Base-by-base conservation (phyloP, 2,888 invertebrate genomes). In the Noctua comes region DNA sequence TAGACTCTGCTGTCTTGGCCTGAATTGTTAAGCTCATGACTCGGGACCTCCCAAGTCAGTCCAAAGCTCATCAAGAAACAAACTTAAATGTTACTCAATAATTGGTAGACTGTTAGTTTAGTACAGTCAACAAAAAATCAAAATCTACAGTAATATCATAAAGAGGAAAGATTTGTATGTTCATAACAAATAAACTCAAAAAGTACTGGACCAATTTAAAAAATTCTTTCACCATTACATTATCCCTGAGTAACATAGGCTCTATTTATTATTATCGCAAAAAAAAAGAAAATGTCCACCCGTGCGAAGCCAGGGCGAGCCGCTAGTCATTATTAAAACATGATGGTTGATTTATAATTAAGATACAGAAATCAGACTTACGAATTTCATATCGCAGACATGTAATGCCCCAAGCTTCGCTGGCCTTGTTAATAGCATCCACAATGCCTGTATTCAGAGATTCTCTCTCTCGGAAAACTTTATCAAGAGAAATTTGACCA, bases 361-460 rank as follows among this genome's bases (percentile, higher is more conserved):
- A 46, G n/a, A 46, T 31, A 8, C 24, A 43, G 57, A 11, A 57
- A 64, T 68, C 64, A 40, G 1, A 94, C 96, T 96, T 92, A 97
- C 97, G 95, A 76, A 97, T 97, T 89, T 97, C 97, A 90, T 97
- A 98, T 97, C 99, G 97, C 83, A 99, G 97, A 93, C 99, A 99
- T 7, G 98, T 98, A 81, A 99, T 99, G 65, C 99, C 99, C 99
- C 99, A 99, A 0, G 99, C 99, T 94, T 98, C 99, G 89, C 99
- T 99, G 2, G 99, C 99, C 95, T 99, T 99, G 94, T 99, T 99
- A 80, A 99, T 99, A 2, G 99, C 98, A 87, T 99, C 98, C 5
- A 99, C 99, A 89, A 99, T 99, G 79, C 98, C 98, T 24, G 98
- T 98, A 95, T 99, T 99, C 31, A 99, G 97, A 74, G 98, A 98